Percentiles rank a stretch among this genome's conserved stretches.
phyloP scores from a whole-genome alignment of 2,797 vertebrate species.

The Notolepis coatsorum region DNA sequence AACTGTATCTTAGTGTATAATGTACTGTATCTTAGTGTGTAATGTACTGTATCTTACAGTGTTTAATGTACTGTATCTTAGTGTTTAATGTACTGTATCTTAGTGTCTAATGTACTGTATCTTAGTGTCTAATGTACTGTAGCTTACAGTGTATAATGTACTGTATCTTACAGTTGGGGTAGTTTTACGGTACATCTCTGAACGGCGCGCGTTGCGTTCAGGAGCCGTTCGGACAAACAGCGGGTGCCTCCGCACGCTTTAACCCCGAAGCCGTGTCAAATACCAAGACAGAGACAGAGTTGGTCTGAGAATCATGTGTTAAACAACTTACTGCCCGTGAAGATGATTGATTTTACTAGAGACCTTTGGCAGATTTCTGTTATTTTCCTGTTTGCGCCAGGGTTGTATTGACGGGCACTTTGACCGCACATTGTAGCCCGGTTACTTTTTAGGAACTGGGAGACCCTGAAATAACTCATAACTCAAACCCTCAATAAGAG shows the following conservation, averaged over 20 bases:
- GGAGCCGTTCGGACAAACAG: slow-evolving; percentile 47
- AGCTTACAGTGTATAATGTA: no score
- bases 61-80: no score
- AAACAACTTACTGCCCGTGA: slow-evolving; percentile 42
- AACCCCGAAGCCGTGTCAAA: slow-evolving; percentile 52
- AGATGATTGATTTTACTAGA: slow-evolving; percentile 55
- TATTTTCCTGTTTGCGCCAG: slow-evolving; percentile 40
- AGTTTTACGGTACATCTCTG: no score
- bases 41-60: no score
- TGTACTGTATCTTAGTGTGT: no score
- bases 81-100: no score
- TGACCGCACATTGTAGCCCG: slow-evolving; percentile 24
- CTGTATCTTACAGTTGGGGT: no score
- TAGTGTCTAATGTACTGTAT: no score
- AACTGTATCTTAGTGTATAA: no score
- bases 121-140: no score
- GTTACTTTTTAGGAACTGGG: slow-evolving; percentile 24
- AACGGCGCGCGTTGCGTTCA: slow-evolving; percentile 36
- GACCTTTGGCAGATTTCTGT: slow-evolving; percentile 22
- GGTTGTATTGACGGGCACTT: slow-evolving; percentile 35
- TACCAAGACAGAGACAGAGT: slow-evolving; percentile 19
- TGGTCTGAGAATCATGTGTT: slow-evolving; percentile 45
- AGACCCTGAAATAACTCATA: neutral
- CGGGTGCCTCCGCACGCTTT: slow-evolving; percentile 62
- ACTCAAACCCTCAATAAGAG: slow-evolving; percentile 9